These are phyloP conservation scores for Ifrita kowaldi DNA, from an alignment of 2,113 vertebrate genomes.

Conservation along the genomic window DNA sequence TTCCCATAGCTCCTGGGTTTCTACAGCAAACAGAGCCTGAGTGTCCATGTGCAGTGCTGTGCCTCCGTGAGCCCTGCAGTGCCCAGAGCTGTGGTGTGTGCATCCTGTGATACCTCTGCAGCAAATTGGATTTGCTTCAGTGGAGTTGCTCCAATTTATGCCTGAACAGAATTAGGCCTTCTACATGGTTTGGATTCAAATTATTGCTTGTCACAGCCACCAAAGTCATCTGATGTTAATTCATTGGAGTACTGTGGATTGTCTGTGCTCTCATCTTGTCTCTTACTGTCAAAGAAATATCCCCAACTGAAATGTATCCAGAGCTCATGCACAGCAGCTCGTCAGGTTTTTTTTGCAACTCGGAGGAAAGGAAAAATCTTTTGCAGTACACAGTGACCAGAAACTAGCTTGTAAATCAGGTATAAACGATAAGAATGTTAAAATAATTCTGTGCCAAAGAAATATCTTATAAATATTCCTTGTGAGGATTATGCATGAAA, in stretches of 20 bases:
- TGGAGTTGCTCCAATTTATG: constrained; percentile 44
- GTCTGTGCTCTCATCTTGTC: constrained; percentile 34
- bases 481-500: background rate
- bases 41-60: background rate
- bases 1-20: background rate
- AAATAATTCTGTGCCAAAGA: background rate
- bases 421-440: background rate
- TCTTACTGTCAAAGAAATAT: constrained; percentile 41
- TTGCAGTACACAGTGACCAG: background rate
- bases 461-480: background rate
- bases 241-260: background rate
- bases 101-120: background rate
- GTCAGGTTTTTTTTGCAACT: background rate
- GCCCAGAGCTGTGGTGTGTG: background rate
- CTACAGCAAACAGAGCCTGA: background rate
- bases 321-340: background rate
- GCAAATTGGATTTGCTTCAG: constrained; percentile 10
- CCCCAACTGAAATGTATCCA: background rate
- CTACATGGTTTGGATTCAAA: constrained; percentile 28
- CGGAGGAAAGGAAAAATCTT: background rate
- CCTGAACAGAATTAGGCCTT: constrained; percentile 53
- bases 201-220: constrained; percentile 25
- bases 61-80: background rate
- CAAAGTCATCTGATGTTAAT: constrained; percentile 37
- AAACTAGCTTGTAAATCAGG: background rate